A percentile compares a stretch with the other conserved stretches of the same genome.
These are phyloP conservation scores for Chondrosia reniformis DNA, from an alignment of 37 sponge, comb jelly and placozoan species.

Conservation along the genomic window DNA sequence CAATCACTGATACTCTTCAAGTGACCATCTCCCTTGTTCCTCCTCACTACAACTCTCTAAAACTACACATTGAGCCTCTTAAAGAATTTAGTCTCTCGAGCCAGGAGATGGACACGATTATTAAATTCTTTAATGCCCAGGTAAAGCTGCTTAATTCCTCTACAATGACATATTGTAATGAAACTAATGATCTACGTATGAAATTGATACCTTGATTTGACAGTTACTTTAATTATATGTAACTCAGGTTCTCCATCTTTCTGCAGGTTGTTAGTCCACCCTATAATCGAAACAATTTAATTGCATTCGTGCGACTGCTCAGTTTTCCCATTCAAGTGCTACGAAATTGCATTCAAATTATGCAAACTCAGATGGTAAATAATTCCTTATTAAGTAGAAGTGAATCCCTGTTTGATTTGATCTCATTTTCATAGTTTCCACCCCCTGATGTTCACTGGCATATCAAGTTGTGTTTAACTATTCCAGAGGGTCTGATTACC, in stretches of 20 bases:
- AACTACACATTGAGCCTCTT: background rate
- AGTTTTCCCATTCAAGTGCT: conserved; percentile 34
- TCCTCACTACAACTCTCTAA: background rate
- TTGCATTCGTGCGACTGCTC: conserved; percentile 47
- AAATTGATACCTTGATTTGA: background rate
- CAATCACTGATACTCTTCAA: background rate
- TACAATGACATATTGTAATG: background rate
- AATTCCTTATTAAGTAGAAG: background rate
- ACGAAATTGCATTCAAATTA: conserved; percentile 57
- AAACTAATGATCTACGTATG: too few relatives aligned
- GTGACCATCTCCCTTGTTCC: background rate
- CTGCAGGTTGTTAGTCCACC: conserved; percentile 61
- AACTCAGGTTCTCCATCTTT: background rate
- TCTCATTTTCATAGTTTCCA: conserved; percentile 26
- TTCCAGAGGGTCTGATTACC: conserved; percentile 31
- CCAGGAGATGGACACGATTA: conserved; percentile 41
- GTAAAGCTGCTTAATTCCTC: conserved; percentile 26
- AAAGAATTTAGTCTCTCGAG: conserved; percentile 26
- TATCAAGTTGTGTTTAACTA: conserved; percentile 42
- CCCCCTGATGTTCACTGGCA: conserved; percentile 42
- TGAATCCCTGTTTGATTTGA: background rate
- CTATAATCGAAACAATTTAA: conserved; percentile 30
- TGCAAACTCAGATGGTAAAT: conserved; percentile 58
- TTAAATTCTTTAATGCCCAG: conserved; percentile 53
- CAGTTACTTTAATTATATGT: background rate